These are phyloP conservation scores for Ancistrus triradiatus DNA, from an alignment of 2,113 vertebrate species.

Conservation along the genomic window DNA sequence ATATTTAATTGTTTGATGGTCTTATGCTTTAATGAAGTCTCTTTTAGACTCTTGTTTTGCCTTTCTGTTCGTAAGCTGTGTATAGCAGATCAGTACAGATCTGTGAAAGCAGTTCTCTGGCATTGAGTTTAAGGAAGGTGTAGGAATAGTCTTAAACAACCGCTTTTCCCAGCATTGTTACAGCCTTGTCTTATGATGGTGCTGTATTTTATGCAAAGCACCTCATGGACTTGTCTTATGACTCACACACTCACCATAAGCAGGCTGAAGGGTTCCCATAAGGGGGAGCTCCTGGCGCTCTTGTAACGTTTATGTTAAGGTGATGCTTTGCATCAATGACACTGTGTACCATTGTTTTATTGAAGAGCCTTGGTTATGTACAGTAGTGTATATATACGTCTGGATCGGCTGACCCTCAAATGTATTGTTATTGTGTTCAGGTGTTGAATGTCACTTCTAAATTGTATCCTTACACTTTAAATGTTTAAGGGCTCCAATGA, in stretches of 20 bases:
- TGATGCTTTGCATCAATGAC: no score
- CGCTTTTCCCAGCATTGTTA: neutral
- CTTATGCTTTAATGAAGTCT: slow-evolving; percentile 54
- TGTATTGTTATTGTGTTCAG: slow-evolving; percentile 74
- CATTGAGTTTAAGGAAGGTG: neutral
- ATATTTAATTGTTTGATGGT: slow-evolving; percentile 35
- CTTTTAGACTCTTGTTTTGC: slow-evolving; percentile 41
- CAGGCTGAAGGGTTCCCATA: no score
- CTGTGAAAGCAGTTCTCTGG: neutral
- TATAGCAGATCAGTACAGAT: neutral
- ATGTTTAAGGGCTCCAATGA: slow-evolving; percentile 75
- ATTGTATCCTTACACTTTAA: slow-evolving; percentile 75
- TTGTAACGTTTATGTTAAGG: no score
- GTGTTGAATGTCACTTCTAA: slow-evolving; percentile 79
- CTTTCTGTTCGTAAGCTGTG: slow-evolving; percentile 7
- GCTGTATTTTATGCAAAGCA: no score
- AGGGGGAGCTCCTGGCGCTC: no score
- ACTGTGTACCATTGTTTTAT: slow-evolving; percentile 11
- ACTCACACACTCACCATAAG: no score
- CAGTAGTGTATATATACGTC: slow-evolving; percentile 68
- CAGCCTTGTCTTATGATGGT: neutral
- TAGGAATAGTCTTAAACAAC: neutral
- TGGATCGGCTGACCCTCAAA: slow-evolving; percentile 69
- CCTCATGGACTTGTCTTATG: no score
- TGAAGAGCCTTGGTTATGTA: slow-evolving; percentile 26